phyloP scores from a whole-genome alignment of 37 sponge, comb jelly and placozoan species.

The Bolinopsis microptera region DNA sequence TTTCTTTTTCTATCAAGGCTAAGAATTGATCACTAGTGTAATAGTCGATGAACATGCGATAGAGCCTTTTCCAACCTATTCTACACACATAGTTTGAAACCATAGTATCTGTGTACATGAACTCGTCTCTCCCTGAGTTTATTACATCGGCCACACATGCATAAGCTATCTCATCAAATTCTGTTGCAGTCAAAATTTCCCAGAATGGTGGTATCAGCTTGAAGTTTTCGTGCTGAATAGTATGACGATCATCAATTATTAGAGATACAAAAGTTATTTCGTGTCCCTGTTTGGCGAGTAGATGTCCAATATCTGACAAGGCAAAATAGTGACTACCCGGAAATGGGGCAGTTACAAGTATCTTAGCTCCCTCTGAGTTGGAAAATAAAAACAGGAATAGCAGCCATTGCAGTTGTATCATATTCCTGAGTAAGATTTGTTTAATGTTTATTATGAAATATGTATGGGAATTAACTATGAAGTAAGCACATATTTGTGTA shows the following conservation, averaged over 20 bases:
- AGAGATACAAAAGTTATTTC: neutral
- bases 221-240: neutral
- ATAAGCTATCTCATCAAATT: neutral
- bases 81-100: neutral
- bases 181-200: neutral
- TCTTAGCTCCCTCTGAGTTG: neutral
- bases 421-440: no score
- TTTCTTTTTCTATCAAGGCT: neutral
- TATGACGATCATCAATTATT: neutral
- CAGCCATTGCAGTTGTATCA: neutral
- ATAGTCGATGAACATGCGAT: neutral
- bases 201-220: neutral
- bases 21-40: neutral
- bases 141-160: neutral
- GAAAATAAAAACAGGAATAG: neutral
- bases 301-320: neutral
- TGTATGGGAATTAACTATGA: no score
- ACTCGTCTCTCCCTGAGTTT: neutral
- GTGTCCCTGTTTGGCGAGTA: slow-evolving; percentile 32
- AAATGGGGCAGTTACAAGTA: slow-evolving; percentile 31
- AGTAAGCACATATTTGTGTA: no score
- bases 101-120: slow-evolving; percentile 50
- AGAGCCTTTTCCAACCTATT: neutral
- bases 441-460: no score
- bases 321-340: slow-evolving; percentile 58